Evolutionary conservation across 2,113 vertebrate genomes (phyloP), one percentile per base, ranked within the genome.

Genomic region (Sebastes fasciatus): DNA sequence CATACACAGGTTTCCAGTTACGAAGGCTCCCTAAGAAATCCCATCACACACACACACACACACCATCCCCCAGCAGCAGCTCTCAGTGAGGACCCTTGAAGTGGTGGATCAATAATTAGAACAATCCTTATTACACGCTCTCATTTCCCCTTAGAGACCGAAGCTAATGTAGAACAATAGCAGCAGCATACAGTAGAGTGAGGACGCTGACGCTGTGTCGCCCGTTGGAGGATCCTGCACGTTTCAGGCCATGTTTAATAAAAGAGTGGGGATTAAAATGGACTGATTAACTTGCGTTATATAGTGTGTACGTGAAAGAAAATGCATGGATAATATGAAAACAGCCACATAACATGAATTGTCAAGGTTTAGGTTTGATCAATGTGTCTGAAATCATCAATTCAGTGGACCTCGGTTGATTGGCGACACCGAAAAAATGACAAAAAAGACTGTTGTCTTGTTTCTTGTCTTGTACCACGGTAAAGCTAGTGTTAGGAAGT

Each of bases 91-190:
- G 86, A 92, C 89, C 90, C 90, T 91, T 78, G 45, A 84, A 89
- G 89, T 84, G 77, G 65, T 84, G 79, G 88, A 94, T 94, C 92
- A 89, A 94, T 94, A 92, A 94, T 93, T 92, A 92, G 88, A 93
- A 90, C 90, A 91, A 93, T 92, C 91, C 91, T 91, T 91, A 88
- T 93, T 87, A 92, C 91, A 90, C n/a, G 74, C 77, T 92, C 84
- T 89, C 85, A 90, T 91, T 91, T 86, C 85, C 73, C 89, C 80
- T 87, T 71, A 88, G 90, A 80, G 92, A 88, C 83, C 74, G 63
- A 65, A 75, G 86, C 83, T 88, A 87, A 93, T 90, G 88, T 90
- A 79, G 90, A 90, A 90, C 89, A 93, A 89, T 80, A 73, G 84
- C 75, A 62, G 86, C 58, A 17, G 54, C 52, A 54, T 79, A 79